Evolutionary conservation across 2,888 invertebrate species (phyloP).

Genomic region (Pedicia rivosa): DNA sequence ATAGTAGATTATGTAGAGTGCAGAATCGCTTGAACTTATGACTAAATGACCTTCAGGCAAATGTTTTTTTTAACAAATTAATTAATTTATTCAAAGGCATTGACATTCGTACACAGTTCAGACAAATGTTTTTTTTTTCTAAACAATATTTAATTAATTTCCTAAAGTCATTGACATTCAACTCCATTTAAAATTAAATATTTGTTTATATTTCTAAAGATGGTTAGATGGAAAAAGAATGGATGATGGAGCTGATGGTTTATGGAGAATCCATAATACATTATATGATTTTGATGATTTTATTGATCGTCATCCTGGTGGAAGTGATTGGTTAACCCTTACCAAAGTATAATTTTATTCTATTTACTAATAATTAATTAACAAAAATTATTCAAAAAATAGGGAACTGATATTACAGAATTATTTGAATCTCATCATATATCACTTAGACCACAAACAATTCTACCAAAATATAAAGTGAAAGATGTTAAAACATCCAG

Average conservation of each 20-base stretch:
- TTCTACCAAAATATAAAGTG: constrained; percentile 48
- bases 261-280: constrained; percentile 60
- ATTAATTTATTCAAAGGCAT: too few relatives aligned
- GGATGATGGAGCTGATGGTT: constrained; percentile 57
- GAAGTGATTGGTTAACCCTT: constrained; percentile 53
- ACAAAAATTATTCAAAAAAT: background rate
- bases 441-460: constrained; percentile 35
- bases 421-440: constrained; percentile 61
- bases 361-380: background rate
- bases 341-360: constrained; percentile 37
- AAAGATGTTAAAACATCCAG: constrained; percentile 44
- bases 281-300: constrained; percentile 77
- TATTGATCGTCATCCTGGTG: constrained; percentile 70
- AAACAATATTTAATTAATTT: too few relatives aligned
- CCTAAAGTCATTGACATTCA: too few relatives aligned
- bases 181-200: too few relatives aligned
- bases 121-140: too few relatives aligned
- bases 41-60: too few relatives aligned
- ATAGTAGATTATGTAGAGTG: too few relatives aligned
- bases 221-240: constrained; percentile 49
- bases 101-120: too few relatives aligned
- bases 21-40: too few relatives aligned
- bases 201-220: too few relatives aligned
- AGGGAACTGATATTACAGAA: constrained; percentile 69
- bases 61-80: too few relatives aligned